Conservation (phyloP, 2,113 vertebrate species). For the Spilogale gracilis region DNA sequence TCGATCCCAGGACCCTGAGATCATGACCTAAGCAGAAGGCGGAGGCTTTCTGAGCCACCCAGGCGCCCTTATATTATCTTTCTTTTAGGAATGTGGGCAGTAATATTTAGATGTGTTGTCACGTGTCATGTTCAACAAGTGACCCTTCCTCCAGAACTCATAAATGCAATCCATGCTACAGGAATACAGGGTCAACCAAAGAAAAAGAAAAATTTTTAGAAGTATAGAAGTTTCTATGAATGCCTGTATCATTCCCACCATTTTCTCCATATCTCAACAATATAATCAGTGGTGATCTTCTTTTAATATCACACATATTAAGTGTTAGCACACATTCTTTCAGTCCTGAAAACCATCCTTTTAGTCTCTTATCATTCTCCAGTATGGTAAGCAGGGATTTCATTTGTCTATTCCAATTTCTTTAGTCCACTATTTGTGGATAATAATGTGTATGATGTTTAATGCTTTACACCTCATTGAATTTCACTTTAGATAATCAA, state of each 20-base stretch:
- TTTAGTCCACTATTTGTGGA: background rate
- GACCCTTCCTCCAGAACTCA: background rate
- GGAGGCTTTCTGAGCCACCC: too few relatives aligned
- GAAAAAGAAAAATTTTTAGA: background rate
- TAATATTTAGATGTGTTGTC: background rate
- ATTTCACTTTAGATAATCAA: background rate
- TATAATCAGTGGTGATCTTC: background rate
- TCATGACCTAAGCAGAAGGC: too few relatives aligned
- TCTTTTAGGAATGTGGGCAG: background rate
- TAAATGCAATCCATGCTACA: background rate
- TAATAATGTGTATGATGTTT: background rate
- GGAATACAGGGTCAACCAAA: background rate
- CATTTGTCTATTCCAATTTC: background rate
- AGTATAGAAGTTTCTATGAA: background rate
- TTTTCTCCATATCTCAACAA: background rate
- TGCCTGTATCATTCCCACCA: background rate
- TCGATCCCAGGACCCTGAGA: too few relatives aligned
- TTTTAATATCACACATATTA: background rate
- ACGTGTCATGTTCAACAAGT: background rate
- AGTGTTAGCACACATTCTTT: background rate
- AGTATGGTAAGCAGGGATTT: background rate
- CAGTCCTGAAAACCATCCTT: background rate
- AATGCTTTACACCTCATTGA: background rate
- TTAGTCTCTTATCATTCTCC: background rate
- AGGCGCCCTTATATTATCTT: background rate